Evolutionary conservation across 2,888 invertebrate genomes (phyloP), one percentile per base, ranked within the genome.

Genomic region (Holacanthella duospinosa): DNA sequence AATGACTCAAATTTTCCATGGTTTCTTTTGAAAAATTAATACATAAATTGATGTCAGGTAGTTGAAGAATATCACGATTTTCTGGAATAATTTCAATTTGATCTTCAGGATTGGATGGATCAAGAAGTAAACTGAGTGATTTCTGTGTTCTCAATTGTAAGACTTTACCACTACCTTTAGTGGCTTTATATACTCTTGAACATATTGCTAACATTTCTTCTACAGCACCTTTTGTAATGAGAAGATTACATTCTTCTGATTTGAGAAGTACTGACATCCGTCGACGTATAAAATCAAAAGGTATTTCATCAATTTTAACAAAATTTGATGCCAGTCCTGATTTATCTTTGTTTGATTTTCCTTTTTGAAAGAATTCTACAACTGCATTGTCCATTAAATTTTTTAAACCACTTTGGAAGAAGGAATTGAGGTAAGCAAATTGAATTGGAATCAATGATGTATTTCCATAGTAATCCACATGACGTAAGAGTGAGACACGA

Each of bases 171-270:
- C n/a, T n/a, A 6, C 9, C 6, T 9, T 25, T 6, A 9, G 9
- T 21, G 9, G 9, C n/a, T n/a, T 12, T 25, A 9, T 25, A 53
- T 2, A 65, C 43, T 29, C 19, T 58, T 1, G 58, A 57, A 29
- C 67, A 67, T 3, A 61, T 29, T 6, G 44, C 24, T 1, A 68
- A 43, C 24, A 64, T 59, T 29, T 68, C 68, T n/a, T 66, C 68
- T 1, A 65, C 63, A 2, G 68, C 66, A 24, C 68, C 68, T 60
- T 68, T 68, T 59, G 64, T 64, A 29, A 68, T 63, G 6, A 68
- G 29, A 6, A 64, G 12, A 3, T 43, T 44, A 16, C 60, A 53
- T 2, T 26, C 25, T 19, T 55, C 55, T 4, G 28, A 9, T 29
- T 26, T 29, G 1, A 68, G 21, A 9, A 68, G 28, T 0, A 68